Evolutionary conservation across 2,797 vertebrate genomes (phyloP).

Genomic region (Sebastes steindachneri): DNA sequence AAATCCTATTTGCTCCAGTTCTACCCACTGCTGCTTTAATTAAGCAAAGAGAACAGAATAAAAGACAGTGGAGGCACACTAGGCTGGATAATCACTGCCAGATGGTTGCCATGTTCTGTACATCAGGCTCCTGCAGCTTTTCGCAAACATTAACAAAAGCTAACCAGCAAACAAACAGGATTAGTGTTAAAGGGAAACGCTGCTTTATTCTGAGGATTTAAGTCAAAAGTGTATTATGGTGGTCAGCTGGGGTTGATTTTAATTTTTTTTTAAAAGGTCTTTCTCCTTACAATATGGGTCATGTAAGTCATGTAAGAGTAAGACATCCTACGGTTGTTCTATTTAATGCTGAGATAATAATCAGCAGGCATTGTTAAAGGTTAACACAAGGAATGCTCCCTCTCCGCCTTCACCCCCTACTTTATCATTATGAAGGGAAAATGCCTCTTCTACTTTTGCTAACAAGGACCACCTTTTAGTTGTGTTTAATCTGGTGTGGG

Average conservation of each 20-base stretch:
- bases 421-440: background rate
- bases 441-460: background rate
- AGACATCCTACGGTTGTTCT: background rate
- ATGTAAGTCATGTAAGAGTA: no score
- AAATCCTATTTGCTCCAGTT: conserved; percentile 3
- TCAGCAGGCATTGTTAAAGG: background rate
- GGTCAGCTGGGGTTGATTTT: background rate
- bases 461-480: background rate
- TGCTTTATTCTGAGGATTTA: background rate
- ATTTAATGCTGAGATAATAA: background rate
- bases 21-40: background rate
- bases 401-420: background rate
- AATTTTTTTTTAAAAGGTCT: background rate
- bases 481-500: background rate
- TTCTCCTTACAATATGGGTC: no score
- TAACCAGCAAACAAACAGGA: conserved; percentile 1
- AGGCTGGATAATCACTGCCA: conserved; percentile 47
- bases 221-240: background rate
- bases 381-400: background rate
- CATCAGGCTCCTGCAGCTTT: background rate
- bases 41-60: conserved; percentile 6
- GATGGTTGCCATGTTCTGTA: conserved; percentile 31
- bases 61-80: background rate
- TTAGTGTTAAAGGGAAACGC: background rate
- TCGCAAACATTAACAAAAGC: conserved; percentile 7